Evolutionary conservation across 2,888 invertebrate genomes (phyloP), one percentile per base, ranked within the genome.

Genomic region (Archaeoteleia sp.): DNA sequence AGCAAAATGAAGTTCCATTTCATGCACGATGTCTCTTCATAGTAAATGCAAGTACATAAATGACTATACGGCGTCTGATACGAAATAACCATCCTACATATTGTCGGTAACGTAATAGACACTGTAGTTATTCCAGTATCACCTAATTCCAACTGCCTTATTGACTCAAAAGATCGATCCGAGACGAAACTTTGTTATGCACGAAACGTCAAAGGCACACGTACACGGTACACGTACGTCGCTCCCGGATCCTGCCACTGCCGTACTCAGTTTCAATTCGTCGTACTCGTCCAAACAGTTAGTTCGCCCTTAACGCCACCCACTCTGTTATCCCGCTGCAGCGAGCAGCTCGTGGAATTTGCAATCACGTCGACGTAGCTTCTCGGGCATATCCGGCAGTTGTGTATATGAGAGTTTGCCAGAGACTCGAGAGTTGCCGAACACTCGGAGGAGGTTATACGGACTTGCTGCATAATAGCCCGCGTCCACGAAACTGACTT

Each of bases 401-500:
- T 60, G 54, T 60, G 40, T 60, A 37, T 54, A 48, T 30, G 66
- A 54, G 48, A 66, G 58, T 60, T 67, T 60, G 17, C 53, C 55
- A 15, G 48, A 10, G 48, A 42, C 66, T 34, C 42, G 37, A 48
- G 53, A 45, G 42, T 55, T 49, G 14, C 29, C 53, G 29, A 53
- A 51, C 45, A 46, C 25, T 48, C 32, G 48, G 17, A 7, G 45
- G 43, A 46, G 58, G 34, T 65, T 58, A 53, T 53, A 46, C 55
- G 45, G 49, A 43, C 43, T 48, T 27, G 57, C 30, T 54, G 58
- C 60, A 60, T 60, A 66, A 60, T 54, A 49, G 66, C 46, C 46
- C 43, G 54, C 66, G 66, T 58, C 58, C 66, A 51, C 57, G 45
- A 12, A 60, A 66, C 65, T 53, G 57, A 55, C 63, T 63, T 63